Conservation (phyloP, 2,888 invertebrate species). For the Synanthedon formicaeformis region DNA sequence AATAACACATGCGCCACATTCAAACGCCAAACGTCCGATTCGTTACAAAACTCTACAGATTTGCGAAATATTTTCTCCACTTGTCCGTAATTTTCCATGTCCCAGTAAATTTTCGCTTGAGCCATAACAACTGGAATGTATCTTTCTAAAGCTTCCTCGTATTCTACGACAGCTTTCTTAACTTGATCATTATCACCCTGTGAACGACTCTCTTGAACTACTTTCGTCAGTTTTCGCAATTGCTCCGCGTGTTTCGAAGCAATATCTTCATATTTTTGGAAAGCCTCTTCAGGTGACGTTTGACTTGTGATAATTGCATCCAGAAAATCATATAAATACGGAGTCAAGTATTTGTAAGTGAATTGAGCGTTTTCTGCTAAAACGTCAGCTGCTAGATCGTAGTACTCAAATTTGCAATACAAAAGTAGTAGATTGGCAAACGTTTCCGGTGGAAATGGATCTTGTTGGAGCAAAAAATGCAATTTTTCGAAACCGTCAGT, state of each 20-base stretch:
- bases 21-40: conserved; percentile 96
- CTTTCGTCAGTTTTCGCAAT: conserved; percentile 90
- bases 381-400: conserved; percentile 97
- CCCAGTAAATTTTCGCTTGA: conserved; percentile 99
- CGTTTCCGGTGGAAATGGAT: conserved; percentile 97
- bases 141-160: conserved; percentile 89
- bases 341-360: conserved; percentile 93
- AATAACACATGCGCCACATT: conserved; percentile 99
- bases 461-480: conserved; percentile 91
- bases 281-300: conserved; percentile 96
- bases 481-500: conserved; percentile 91
- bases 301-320: conserved; percentile 98
- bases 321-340: conserved; percentile 94
- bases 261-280: conserved; percentile 94
- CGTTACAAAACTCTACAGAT: conserved; percentile 97
- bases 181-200: conserved; percentile 91
- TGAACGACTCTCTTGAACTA: conserved; percentile 91
- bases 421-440: conserved; percentile 94
- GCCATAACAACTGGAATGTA: conserved; percentile 99
- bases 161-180: conserved; percentile 90
- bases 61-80: conserved; percentile 97
- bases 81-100: conserved; percentile 93
- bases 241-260: conserved; percentile 91
- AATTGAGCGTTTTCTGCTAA: conserved; percentile 97
- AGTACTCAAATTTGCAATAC: conserved; percentile 98